Evolutionary conservation across 2,113 vertebrate genomes (phyloP).

Genomic region (Mormyrus iriodes): DNA sequence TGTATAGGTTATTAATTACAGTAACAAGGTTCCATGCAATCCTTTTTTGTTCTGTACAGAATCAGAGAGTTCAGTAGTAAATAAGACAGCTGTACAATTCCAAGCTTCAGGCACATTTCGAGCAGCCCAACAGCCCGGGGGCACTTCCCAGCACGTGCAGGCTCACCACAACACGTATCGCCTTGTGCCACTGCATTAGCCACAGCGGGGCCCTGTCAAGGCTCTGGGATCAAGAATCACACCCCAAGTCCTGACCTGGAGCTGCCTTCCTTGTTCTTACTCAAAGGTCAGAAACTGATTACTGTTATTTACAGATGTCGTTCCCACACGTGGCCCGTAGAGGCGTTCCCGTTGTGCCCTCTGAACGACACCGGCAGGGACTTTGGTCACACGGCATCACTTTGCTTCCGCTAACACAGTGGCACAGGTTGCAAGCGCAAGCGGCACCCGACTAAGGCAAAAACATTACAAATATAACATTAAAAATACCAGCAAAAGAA

Average conservation of each 20-base stretch:
- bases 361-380: neutral
- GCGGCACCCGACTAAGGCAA: conserved; percentile 25
- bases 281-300: neutral
- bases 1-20: conserved; percentile 87
- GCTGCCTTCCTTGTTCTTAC: neutral
- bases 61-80: conserved; percentile 81
- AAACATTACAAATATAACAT: conserved; percentile 36
- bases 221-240: neutral
- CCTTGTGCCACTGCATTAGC: conserved; percentile 34
- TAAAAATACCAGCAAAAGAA: conserved; percentile 44
- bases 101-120: conserved; percentile 50
- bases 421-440: conserved; percentile 39
- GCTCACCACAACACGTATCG: conserved; percentile 24
- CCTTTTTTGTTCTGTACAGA: conserved; percentile 70
- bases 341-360: neutral
- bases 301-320: neutral
- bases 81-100: conserved; percentile 72
- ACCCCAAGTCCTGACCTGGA: neutral
- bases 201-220: neutral
- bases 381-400: neutral
- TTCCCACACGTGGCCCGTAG: neutral
- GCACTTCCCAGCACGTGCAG: neutral
- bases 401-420: conserved; percentile 21
- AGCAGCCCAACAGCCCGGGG: neutral
- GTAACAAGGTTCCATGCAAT: conserved; percentile 77